phyloP scores from a whole-genome alignment of 2,888 invertebrate genomes.

The Cloeon dipterum region DNA sequence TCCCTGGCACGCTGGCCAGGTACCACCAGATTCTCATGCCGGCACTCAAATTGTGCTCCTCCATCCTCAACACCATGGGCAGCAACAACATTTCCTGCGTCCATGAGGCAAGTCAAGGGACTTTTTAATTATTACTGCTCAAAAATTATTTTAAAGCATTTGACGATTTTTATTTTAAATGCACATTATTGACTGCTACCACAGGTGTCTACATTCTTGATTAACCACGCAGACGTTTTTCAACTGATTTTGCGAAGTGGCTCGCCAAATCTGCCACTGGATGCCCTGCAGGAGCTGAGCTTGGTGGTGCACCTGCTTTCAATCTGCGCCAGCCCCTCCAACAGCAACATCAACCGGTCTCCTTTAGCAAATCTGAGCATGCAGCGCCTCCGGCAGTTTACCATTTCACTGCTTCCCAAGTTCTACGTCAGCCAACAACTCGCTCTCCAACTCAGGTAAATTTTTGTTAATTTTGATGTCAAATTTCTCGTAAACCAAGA shows the following conservation, averaged over 20 bases:
- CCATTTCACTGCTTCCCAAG: slow-evolving; percentile 48
- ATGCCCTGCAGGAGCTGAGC: slow-evolving; percentile 36
- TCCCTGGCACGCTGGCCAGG: slow-evolving; percentile 29
- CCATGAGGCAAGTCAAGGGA: slow-evolving; percentile 38
- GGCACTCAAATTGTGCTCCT: slow-evolving; percentile 56
- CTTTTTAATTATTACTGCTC: slow-evolving; percentile 1
- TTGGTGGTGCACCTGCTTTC: neutral
- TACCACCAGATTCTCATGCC: slow-evolving; percentile 69
- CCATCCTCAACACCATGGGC: slow-evolving; percentile 60
- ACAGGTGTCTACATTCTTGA: slow-evolving; percentile 45
- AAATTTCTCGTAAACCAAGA: too few relatives aligned
- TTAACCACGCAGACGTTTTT: slow-evolving; percentile 61
- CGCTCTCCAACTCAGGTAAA: neutral
- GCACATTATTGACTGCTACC: too few relatives aligned
- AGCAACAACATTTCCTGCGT: slow-evolving; percentile 62
- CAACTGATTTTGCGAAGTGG: slow-evolving; percentile 52
- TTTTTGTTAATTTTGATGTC: too few relatives aligned
- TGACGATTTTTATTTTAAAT: too few relatives aligned
- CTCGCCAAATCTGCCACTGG: slow-evolving; percentile 34
- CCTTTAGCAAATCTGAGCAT: slow-evolving; percentile 9
- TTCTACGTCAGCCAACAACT: slow-evolving; percentile 23
- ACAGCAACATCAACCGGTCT: too few relatives aligned
- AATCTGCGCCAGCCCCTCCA: neutral
- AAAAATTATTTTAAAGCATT: neutral
- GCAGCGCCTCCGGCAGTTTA: slow-evolving; percentile 44